These are phyloP conservation scores for Heteropelma amictum DNA, from an alignment of 2,888 invertebrate species.

Conservation along the genomic window DNA sequence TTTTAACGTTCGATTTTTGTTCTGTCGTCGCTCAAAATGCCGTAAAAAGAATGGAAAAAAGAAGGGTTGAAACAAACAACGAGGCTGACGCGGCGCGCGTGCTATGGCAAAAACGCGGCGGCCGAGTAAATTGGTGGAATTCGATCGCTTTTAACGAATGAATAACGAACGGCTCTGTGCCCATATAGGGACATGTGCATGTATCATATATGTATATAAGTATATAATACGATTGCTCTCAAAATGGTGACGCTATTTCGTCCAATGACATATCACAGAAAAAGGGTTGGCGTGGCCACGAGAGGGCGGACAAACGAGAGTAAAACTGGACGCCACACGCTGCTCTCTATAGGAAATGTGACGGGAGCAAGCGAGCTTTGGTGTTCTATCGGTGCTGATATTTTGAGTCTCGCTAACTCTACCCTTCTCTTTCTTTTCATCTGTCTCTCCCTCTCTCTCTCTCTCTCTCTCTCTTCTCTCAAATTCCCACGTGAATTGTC, in stretches of 20 bases:
- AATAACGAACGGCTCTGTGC: slow-evolving; percentile 37
- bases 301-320: slow-evolving; percentile 46
- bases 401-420: not conserved
- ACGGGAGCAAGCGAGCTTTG: not conserved
- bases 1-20: slow-evolving; percentile 15
- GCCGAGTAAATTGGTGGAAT: slow-evolving; percentile 41
- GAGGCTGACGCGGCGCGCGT: slow-evolving; percentile 2
- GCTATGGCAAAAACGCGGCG: slow-evolving; percentile 14
- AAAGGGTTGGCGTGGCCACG: not conserved
- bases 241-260: slow-evolving; percentile 46
- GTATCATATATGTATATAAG: not conserved
- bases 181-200: not conserved
- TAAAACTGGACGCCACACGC: slow-evolving; percentile 18
- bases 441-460: slow-evolving; percentile 4
- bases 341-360: slow-evolving; percentile 16
- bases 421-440: slow-evolving; percentile 1
- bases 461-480: not conserved
- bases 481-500: slow-evolving; percentile 34
- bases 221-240: slow-evolving; percentile 39
- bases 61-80: slow-evolving; percentile 11
- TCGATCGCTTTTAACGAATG: slow-evolving; percentile 50
- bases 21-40: slow-evolving; percentile 1
- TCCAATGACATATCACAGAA: slow-evolving; percentile 36
- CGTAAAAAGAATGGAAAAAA: slow-evolving; percentile 20
- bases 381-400: not conserved